phyloP scores from a whole-genome alignment of 2,888 invertebrate genomes.

The Drosophila mulleri region DNA sequence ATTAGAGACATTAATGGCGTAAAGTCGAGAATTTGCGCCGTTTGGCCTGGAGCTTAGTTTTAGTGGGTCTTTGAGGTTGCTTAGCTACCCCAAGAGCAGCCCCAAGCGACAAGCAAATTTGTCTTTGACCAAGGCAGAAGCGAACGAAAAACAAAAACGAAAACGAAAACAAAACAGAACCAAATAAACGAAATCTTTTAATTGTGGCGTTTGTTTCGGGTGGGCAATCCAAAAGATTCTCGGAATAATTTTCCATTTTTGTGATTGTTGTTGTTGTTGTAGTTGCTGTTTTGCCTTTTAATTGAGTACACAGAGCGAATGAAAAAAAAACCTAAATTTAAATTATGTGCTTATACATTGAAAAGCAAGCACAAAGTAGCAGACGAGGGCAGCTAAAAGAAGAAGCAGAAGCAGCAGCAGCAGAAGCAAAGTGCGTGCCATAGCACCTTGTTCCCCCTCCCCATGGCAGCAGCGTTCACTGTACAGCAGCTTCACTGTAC shows the following conservation, averaged over 20 bases:
- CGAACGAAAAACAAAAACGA: conserved; percentile 5
- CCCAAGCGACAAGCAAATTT: conserved; percentile 17
- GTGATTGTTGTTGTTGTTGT: conserved; percentile 31
- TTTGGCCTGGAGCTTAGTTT: conserved; percentile 19
- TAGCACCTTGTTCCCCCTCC: background rate
- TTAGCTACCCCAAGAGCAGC: conserved; percentile 47
- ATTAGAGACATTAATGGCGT: conserved; percentile 36
- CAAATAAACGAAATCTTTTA: conserved; percentile 56
- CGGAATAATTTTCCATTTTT: conserved; percentile 75
- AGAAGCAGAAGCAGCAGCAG: conserved; percentile 20
- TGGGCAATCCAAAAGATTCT: conserved; percentile 72
- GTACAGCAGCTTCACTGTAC: conserved; percentile 7
- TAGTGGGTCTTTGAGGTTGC: conserved; percentile 46
- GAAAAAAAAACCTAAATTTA: conserved; percentile 68
- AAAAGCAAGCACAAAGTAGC: conserved; percentile 51
- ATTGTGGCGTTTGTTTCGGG: conserved; percentile 68
- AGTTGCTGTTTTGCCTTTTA: conserved; percentile 65
- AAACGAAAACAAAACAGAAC: conserved; percentile 35
- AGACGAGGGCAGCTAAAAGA: conserved; percentile 23
- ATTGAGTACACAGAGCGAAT: conserved; percentile 73
- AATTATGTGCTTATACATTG: conserved; percentile 74
- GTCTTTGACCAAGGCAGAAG: conserved; percentile 31
- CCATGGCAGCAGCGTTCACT: background rate
- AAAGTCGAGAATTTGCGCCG: conserved; percentile 8
- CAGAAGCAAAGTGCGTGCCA: conserved; percentile 52